A percentile compares a stretch with the other conserved stretches of the same genome.
Conservation (phyloP, 2,113 vertebrate species). For the Esox niger region DNA sequence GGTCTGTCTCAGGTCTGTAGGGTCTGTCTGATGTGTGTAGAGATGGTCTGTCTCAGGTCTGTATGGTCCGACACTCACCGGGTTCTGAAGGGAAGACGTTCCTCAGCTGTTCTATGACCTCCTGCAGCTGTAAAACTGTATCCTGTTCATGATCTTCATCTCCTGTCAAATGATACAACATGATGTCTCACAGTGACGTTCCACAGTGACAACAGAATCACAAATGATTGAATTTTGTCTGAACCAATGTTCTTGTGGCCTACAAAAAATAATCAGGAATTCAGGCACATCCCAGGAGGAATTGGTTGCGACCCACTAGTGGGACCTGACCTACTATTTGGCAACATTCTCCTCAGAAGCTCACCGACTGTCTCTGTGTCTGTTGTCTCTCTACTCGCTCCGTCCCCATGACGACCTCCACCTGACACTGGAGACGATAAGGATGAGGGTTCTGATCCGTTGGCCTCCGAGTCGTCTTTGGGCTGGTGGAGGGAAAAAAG, state of each 20-base stretch:
- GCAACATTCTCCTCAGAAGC: slow-evolving; percentile 7
- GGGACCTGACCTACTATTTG: too few species aligned
- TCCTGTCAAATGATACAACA: slow-evolving; percentile 66
- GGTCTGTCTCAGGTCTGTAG: background rate
- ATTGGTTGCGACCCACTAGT: too few species aligned
- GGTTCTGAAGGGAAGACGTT: slow-evolving; percentile 87
- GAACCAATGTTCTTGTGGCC: background rate
- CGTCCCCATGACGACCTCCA: slow-evolving; percentile 76
- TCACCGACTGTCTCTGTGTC: slow-evolving; percentile 89
- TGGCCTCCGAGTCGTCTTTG: slow-evolving; percentile 82
- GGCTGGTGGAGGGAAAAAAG: slow-evolving; percentile 77
- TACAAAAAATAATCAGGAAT: background rate
- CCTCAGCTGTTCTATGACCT: slow-evolving; percentile 95
- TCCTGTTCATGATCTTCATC: slow-evolving; percentile 86
- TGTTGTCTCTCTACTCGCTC: slow-evolving; percentile 81
- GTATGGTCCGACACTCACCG: slow-evolving; percentile 47
- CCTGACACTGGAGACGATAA: slow-evolving; percentile 88
- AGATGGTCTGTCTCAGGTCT: background rate
- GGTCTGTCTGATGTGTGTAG: too few species aligned
- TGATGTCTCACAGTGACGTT: background rate
- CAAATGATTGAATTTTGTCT: background rate
- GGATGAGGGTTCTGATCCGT: slow-evolving; percentile 81
- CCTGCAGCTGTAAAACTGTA: slow-evolving; percentile 90
- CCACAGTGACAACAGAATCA: background rate
- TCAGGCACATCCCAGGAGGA: too few species aligned